Percentiles rank a stretch among this genome's conserved stretches.
These are phyloP conservation scores for Drosophila robusta DNA, from an alignment of 2,888 invertebrate species.

Conservation along the genomic window DNA sequence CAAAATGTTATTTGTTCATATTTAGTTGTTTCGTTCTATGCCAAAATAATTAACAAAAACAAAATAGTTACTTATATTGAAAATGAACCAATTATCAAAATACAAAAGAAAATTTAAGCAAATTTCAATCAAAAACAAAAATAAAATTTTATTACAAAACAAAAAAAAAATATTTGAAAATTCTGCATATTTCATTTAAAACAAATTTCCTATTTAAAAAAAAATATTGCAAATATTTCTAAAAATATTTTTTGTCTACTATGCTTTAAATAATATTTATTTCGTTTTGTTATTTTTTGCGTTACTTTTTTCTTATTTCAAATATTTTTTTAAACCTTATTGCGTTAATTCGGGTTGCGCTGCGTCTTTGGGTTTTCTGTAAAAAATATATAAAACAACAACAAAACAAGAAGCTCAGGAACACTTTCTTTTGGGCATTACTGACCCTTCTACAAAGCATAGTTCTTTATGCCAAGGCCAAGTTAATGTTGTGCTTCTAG, in stretches of 20 bases:
- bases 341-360: slow-evolving; percentile 69
- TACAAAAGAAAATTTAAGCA: slow-evolving; percentile 44
- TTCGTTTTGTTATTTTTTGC: slow-evolving; percentile 53
- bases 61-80: slow-evolving; percentile 55
- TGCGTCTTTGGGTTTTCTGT: slow-evolving; percentile 67
- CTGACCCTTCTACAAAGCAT: slow-evolving; percentile 34
- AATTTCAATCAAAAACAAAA: slow-evolving; percentile 30
- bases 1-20: slow-evolving; percentile 76
- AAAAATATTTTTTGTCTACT: slow-evolving; percentile 59
- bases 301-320: slow-evolving; percentile 50
- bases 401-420: slow-evolving; percentile 44
- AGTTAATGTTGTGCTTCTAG: slow-evolving; percentile 55
- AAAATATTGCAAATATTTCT: slow-evolving; percentile 79
- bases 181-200: slow-evolving; percentile 76
- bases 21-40: slow-evolving; percentile 81
- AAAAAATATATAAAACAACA: slow-evolving; percentile 22
- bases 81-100: slow-evolving; percentile 57
- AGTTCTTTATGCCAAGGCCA: slow-evolving; percentile 48
- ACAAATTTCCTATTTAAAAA: slow-evolving; percentile 65
- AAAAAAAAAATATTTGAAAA: slow-evolving; percentile 68
- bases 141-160: slow-evolving; percentile 34
- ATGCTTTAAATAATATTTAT: slow-evolving; percentile 60
- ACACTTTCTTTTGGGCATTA: slow-evolving; percentile 47
- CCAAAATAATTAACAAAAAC: slow-evolving; percentile 56
- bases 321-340: slow-evolving; percentile 38